Evolutionary conservation across 1,140 invertebrate species (phyloP).

Genomic region (Frieseomelitta varia): DNA sequence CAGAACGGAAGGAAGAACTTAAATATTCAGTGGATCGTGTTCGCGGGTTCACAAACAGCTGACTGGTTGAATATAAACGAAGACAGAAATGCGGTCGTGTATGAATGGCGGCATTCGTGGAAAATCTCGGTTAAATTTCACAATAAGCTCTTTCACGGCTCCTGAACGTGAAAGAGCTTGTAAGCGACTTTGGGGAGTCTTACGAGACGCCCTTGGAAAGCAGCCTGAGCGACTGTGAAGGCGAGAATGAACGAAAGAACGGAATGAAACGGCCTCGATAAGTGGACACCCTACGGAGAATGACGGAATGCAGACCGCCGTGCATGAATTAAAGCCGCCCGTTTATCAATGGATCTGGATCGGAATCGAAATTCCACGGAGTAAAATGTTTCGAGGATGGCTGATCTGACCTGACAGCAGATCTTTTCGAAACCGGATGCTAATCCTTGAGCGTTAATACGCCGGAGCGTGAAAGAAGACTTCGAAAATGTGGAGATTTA

Average conservation of each 20-base stretch:
- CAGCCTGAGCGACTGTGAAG: conserved; percentile 38
- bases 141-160: conserved; percentile 56
- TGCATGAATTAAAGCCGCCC: conserved; percentile 49
- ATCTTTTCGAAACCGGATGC: conserved; percentile 52
- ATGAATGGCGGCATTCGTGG: conserved; percentile 51
- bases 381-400: conserved; percentile 32
- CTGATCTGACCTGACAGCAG: not conserved
- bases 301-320: conserved; percentile 57
- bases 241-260: conserved; percentile 55
- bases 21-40: not conserved
- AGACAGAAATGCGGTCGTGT: conserved; percentile 27
- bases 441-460: not conserved
- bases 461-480: not conserved
- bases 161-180: conserved; percentile 41
- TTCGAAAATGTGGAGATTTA: not conserved
- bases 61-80: conserved; percentile 23
- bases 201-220: conserved; percentile 43
- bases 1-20: not conserved
- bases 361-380: conserved; percentile 22
- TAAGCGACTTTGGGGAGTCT: conserved; percentile 49
- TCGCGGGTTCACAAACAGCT: not conserved
- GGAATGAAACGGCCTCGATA: conserved; percentile 53
- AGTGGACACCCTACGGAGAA: conserved; percentile 56
- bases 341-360: conserved; percentile 53
- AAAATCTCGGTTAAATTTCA: conserved; percentile 60